Base-by-base conservation (phyloP, 2,888 invertebrate genomes). In the Stomorhina lunata region DNA sequence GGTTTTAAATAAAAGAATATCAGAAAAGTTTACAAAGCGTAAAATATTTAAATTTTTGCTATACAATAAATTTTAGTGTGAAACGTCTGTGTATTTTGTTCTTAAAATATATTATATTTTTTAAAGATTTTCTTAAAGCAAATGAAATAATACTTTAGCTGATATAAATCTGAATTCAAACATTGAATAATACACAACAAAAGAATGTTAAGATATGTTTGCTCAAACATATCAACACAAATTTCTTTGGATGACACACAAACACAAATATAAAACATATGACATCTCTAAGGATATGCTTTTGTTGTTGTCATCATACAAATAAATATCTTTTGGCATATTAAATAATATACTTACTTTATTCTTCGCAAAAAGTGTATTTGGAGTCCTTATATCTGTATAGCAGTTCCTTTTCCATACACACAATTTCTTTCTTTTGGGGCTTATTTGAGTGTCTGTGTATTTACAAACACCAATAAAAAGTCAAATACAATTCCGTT, bases 131-230 rank as follows among this genome's bases (percentile, higher is more conserved):
- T n/a, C n/a, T n/a, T n/a, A 15, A 20, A 43, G 15, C n/a, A 48
- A 66, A 48, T 59, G 32, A 50, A 43, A 48, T 80, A 81, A 80
- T 78, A 80, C 66, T 65, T 84, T 83, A 84, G 83, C 83, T 83
- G 78, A 84, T 83, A 78, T 68, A 81, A 82, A 85, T 85, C 83
- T 83, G 73, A 83, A 84, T 80, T 78, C 43, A 50, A 83, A 80
- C 75, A 81, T 80, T 79, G 79, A 83, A 84, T n/a, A 65, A 77
- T 43, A 61, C 68, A 15, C 40, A 63, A 48, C 22, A 69, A 55
- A 48, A 59, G 55, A 25, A 48, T 59, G 37, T 59, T 10, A 48
- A 43, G 45, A 61, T n/a, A n/a, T n/a, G n/a, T n/a, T n/a, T n/a
- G n/a, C n/a, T n/a, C n/a, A n/a, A n/a, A n/a, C n/a, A n/a, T n/a